These are phyloP conservation scores for Netelia inedita DNA, from an alignment of 2,888 invertebrate genomes.

Conservation along the genomic window DNA sequence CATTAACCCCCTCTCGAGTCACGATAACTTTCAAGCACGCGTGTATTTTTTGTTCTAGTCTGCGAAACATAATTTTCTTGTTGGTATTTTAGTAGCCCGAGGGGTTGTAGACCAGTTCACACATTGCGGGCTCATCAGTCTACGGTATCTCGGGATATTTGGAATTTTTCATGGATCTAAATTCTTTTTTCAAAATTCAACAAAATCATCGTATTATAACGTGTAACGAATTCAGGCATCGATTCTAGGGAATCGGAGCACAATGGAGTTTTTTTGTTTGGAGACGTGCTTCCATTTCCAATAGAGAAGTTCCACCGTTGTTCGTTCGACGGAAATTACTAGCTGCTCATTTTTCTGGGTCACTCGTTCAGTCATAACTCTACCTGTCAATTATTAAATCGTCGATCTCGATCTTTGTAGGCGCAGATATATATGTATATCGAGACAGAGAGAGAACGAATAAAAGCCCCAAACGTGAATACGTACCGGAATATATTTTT, in stretches of 20 bases:
- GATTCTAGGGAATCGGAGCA: no score
- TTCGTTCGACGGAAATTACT: not conserved
- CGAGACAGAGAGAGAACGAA: not conserved
- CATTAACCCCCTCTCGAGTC: conserved; percentile 34
- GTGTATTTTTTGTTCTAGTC: conserved; percentile 30
- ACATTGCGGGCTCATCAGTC: conserved; percentile 12
- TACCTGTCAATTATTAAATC: conserved; percentile 38
- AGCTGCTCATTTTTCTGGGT: conserved; percentile 13
- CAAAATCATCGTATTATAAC: no score
- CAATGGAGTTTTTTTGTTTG: not conserved
- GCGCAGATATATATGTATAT: not conserved
- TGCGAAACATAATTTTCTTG: conserved; percentile 23
- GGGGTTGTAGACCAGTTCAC: conserved; percentile 10
- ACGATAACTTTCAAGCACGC: conserved; percentile 55
- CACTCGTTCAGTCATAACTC: conserved; percentile 4
- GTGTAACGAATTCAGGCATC: no score
- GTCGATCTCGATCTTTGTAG: not conserved
- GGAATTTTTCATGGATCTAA: no score
- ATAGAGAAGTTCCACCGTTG: not conserved
- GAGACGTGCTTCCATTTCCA: not conserved
- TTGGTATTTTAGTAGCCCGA: not conserved
- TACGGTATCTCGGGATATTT: not conserved
- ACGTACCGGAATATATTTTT: conserved; percentile 6
- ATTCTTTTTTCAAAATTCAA: no score
- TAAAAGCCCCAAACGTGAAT: conserved; percentile 6